Evolutionary conservation across 2,797 vertebrate genomes (phyloP).

Genomic region (Aphelocoma californica): DNA sequence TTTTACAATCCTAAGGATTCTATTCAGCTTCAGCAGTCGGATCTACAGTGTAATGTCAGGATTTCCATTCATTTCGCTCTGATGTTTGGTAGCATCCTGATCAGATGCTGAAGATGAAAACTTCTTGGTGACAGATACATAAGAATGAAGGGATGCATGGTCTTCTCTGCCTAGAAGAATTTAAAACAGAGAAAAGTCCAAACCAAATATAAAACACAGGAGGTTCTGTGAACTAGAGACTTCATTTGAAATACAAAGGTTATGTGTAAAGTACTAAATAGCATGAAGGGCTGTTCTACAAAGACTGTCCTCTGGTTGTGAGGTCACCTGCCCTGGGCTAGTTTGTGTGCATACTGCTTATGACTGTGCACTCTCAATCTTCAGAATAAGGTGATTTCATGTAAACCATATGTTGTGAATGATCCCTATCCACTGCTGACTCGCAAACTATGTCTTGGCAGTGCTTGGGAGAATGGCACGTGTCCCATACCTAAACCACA

Average conservation of each 20-base stretch:
- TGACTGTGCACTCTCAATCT: neutral
- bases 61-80: neutral
- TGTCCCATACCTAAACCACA: neutral
- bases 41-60: neutral
- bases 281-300: accelerated
- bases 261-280: neutral
- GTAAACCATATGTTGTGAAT: neutral
- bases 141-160: neutral
- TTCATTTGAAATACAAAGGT: neutral
- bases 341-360: neutral
- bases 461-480: accelerated
- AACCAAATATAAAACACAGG: neutral
- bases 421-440: neutral
- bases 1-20: neutral
- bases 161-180: neutral
- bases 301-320: neutral
- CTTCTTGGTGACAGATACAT: neutral
- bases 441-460: neutral
- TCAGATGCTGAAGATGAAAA: neutral
- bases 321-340: neutral
- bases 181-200: neutral
- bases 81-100: neutral
- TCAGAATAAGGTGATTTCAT: neutral
- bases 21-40: neutral
- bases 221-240: neutral